Conservation (phyloP, 2,113 vertebrate species). For the Egretta garzetta region DNA sequence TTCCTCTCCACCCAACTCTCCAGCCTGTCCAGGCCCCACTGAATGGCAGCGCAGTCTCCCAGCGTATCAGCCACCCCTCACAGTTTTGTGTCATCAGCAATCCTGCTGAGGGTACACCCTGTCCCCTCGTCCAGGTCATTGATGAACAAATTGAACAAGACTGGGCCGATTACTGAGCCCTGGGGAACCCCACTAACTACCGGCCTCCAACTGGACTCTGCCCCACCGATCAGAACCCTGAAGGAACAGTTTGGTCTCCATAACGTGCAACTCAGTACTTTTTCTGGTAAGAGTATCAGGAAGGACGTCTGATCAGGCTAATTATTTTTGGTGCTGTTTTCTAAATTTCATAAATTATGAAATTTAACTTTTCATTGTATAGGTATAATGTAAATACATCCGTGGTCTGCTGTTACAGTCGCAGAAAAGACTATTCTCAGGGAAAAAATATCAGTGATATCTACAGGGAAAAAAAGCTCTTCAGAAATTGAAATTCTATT, state of each 20-base stretch:
- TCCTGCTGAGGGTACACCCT: too few species aligned
- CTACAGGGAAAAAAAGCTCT: background rate
- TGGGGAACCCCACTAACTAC: too few species aligned
- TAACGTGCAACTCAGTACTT: background rate
- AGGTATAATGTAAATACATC: background rate
- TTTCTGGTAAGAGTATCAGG: background rate
- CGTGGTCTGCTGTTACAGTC: background rate
- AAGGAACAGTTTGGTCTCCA: background rate
- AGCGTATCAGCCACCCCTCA: too few species aligned
- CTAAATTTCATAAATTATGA: background rate
- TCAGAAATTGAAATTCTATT: background rate
- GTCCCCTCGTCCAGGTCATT: too few species aligned
- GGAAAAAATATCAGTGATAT: background rate
- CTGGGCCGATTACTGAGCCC: too few species aligned
- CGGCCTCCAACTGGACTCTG: too few species aligned
- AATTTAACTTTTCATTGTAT: background rate
- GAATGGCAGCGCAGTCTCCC: too few species aligned
- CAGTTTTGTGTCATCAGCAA: too few species aligned
- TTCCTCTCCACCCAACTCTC: too few species aligned
- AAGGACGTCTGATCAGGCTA: background rate
- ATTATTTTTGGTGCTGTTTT: background rate
- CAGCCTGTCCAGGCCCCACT: too few species aligned
- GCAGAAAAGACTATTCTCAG: background rate
- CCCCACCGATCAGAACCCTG: too few species aligned
- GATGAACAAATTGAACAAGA: too few species aligned